These are phyloP conservation scores for Malacoraja senta DNA, from an alignment of 2,797 vertebrate species.

Conservation along the genomic window DNA sequence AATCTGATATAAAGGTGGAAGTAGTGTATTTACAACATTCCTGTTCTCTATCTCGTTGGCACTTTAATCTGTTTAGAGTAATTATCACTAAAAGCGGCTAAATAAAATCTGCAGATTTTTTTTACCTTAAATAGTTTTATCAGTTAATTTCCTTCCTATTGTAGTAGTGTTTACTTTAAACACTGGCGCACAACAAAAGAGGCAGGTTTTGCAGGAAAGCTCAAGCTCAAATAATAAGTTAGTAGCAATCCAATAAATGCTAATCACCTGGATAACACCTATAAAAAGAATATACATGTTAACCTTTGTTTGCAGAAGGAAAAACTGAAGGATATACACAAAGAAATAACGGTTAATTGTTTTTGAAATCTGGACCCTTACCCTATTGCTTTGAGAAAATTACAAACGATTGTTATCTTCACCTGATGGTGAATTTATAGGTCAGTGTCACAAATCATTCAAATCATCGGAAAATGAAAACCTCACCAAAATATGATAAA, in stretches of 20 bases:
- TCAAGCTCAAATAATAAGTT: too few species aligned
- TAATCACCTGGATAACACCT: neutral
- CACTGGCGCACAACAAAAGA: neutral
- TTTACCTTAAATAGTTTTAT: neutral
- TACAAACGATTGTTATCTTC: constrained; percentile 3
- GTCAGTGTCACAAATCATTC: constrained; percentile 29
- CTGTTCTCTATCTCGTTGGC: neutral
- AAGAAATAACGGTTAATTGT: neutral
- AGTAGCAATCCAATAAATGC: too few species aligned
- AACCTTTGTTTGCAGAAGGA: constrained; percentile 1
- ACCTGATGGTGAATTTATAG: constrained; percentile 17
- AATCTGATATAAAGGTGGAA: neutral
- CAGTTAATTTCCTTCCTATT: neutral
- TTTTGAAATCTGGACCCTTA: neutral
- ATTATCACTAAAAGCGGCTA: neutral
- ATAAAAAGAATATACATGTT: neutral
- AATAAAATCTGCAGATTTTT: neutral
- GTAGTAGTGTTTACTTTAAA: neutral
- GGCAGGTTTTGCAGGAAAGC: neutral
- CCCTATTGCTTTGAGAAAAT: neutral
- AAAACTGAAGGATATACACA: neutral
- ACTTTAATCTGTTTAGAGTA: neutral
- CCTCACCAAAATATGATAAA: constrained; percentile 30
- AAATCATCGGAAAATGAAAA: constrained; percentile 22
- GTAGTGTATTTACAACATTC: neutral